Conservation (phyloP, 92 coral and sea anemone genomes). For the Palythoa grandis region DNA sequence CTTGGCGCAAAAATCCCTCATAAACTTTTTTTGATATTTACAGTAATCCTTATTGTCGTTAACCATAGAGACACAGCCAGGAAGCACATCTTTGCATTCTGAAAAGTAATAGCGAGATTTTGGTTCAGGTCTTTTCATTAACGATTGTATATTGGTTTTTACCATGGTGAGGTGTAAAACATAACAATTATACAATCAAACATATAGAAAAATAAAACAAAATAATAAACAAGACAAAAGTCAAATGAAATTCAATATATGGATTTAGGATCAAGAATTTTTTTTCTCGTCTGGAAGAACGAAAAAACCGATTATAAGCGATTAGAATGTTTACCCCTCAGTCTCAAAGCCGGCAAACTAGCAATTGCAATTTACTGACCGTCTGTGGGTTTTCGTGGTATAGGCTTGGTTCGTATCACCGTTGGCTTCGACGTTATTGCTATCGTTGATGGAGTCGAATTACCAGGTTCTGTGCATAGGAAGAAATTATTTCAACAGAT, state of each 20-base stretch:
- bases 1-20: conserved; percentile 32
- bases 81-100: conserved; percentile 35
- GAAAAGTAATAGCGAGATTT: not conserved
- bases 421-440: not conserved
- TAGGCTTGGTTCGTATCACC: not conserved
- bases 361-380: not conserved
- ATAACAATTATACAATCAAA: not conserved
- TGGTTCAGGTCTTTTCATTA: not conserved
- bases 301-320: no score
- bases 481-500: not conserved
- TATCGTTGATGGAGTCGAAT: not conserved
- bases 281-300: no score
- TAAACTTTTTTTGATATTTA: conserved; percentile 17
- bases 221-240: not conserved
- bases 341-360: no score
- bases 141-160: not conserved
- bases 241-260: no score
- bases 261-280: no score
- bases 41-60: conserved; percentile 7
- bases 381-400: conserved; percentile 22
- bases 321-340: not conserved
- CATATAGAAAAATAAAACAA: not conserved
- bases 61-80: conserved; percentile 18
- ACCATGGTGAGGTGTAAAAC: not conserved
- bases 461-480: not conserved